Evolutionary conservation across 2,113 vertebrate genomes (phyloP), one percentile per base, ranked within the genome.

Genomic region (Chaetorhynchus papuensis): DNA sequence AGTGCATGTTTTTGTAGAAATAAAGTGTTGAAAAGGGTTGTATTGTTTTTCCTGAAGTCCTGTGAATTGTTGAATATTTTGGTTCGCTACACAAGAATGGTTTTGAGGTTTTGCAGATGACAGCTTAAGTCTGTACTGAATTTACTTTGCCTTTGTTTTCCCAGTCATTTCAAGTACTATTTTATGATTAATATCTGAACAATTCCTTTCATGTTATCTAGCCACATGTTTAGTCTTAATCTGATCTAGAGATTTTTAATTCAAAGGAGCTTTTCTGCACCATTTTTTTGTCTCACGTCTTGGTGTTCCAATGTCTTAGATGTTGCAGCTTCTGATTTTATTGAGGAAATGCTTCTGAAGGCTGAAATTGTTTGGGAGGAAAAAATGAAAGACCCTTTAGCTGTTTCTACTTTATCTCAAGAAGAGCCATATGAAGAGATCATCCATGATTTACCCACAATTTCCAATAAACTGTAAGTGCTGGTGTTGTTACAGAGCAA

Each of bases 281-380:
- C 15, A 2, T 47, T 63, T 30, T 49, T 7, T 63, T 49, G 22
- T 30, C 76, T 96, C 21, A 65, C 79, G 44, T 54, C 23, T 94
- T 56, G 56, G 7, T 31, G 17, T 93, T 87, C 22, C n/a, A 49
- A 70, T 44, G 27, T 63, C 39, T 35, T 94, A 99, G 99, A 99
- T 80, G 93, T 99, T 13, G 98, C 99, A 9, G 98, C 98, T 2
- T 98, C 98, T 21, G 98, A 98, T 57, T 97, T 97, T 64, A 99
- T 99, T 71, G 98, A 98, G 89, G 98, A 99, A 44, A 97, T 99
- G 94, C 97, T 99, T 84, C 95, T 98, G 80, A 98, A 97, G 47
- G 99, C 98, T 17, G 99, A 99, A 97, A 97, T 96, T 56, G 94
- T 97, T 93, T 99, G 99, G 98, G 97, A 98, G 33, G 98, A 98